A percentile compares a stretch with the other conserved stretches of the same genome.
These are phyloP conservation scores for Nymphalis io DNA, from an alignment of 1,140 invertebrate genomes.

Conservation along the genomic window DNA sequence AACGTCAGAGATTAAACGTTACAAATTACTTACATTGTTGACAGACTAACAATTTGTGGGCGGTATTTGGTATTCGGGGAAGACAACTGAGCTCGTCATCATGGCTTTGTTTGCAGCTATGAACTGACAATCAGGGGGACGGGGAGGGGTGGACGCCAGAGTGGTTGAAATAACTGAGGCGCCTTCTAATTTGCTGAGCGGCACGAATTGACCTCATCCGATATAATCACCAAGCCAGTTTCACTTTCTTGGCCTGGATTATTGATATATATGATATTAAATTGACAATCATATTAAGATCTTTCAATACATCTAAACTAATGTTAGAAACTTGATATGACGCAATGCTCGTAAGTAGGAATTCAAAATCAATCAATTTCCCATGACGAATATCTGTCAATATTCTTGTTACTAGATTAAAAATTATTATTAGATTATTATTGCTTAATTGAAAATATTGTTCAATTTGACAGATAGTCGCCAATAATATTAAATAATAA, in stretches of 20 bases:
- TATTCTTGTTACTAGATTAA: too few relatives aligned
- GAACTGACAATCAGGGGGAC: slow-evolving; percentile 52
- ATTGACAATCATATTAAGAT: background rate
- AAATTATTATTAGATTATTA: too few relatives aligned
- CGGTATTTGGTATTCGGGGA: slow-evolving; percentile 55
- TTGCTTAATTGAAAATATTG: too few relatives aligned
- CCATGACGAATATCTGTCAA: too few relatives aligned
- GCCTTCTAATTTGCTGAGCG: slow-evolving; percentile 60
- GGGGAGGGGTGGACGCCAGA: slow-evolving; percentile 37
- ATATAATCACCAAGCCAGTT: slow-evolving; percentile 35
- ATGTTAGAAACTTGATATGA: too few relatives aligned
- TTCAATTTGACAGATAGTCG: too few relatives aligned
- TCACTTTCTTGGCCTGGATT: background rate
- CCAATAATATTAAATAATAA: too few relatives aligned
- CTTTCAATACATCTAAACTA: too few relatives aligned
- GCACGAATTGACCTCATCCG: slow-evolving; percentile 51
- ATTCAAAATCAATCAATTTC: too few relatives aligned
- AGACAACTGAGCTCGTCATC: slow-evolving; percentile 59
- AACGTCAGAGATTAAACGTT: slow-evolving; percentile 30
- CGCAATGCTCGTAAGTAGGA: too few relatives aligned
- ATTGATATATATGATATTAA: background rate
- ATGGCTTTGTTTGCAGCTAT: slow-evolving; percentile 60
- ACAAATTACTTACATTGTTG: slow-evolving; percentile 58
- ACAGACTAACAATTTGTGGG: slow-evolving; percentile 52
- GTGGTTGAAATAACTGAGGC: slow-evolving; percentile 58